Evolutionary conservation across 2,888 invertebrate species (phyloP).

Genomic region (Augiades crinisus): DNA sequence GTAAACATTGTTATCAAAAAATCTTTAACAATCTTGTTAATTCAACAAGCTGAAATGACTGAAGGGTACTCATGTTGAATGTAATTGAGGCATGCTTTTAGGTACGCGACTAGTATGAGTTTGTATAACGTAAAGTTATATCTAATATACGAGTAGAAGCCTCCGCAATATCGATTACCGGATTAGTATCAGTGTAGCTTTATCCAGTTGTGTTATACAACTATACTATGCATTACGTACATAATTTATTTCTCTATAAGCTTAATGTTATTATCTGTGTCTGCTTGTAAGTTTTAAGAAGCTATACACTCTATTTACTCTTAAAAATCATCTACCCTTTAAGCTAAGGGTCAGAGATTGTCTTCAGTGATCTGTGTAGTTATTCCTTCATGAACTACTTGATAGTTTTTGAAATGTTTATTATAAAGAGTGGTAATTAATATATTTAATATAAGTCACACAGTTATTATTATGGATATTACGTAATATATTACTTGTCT

Average conservation of each 20-base stretch:
- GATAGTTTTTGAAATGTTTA: slow-evolving; percentile 16
- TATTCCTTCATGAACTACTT: slow-evolving; percentile 8
- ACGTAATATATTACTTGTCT: slow-evolving; percentile 10
- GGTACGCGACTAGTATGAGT: too few relatives aligned
- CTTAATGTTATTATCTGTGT: slow-evolving; percentile 5
- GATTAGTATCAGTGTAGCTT: slow-evolving; percentile 21
- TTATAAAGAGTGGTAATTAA: slow-evolving; percentile 9
- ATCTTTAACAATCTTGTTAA: too few relatives aligned
- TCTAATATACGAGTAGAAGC: background rate
- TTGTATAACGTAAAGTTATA: background rate
- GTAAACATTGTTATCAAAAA: too few relatives aligned
- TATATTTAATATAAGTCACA: slow-evolving; percentile 16
- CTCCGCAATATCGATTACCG: slow-evolving; percentile 5
- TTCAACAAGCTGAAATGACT: too few relatives aligned
- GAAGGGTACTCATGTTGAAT: too few relatives aligned
- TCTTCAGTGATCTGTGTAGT: slow-evolving; percentile 9
- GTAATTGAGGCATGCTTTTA: too few relatives aligned
- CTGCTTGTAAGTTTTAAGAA: slow-evolving; percentile 6
- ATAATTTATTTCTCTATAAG: background rate
- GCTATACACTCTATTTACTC: slow-evolving; percentile 1
- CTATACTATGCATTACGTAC: background rate
- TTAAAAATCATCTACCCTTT: background rate
- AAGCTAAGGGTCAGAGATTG: slow-evolving; percentile 21
- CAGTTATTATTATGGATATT: slow-evolving; percentile 27
- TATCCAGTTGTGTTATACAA: slow-evolving; percentile 9